Evolutionary conservation across 2,797 vertebrate genomes (phyloP).

Genomic region (Lithobates pipiens): DNA sequence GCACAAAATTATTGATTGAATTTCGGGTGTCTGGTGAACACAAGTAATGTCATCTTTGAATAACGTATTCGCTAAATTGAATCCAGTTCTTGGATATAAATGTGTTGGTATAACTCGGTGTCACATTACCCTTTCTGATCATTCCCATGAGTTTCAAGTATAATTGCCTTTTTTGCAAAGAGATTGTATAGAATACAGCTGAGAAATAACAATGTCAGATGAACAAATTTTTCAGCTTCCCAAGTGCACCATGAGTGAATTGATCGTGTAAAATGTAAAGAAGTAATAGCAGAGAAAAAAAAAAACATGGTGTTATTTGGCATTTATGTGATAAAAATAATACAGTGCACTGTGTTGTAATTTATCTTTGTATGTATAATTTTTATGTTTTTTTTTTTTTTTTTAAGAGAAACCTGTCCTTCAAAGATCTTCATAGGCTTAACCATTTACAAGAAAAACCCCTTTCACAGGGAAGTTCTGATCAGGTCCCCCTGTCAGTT

Average conservation of each 20-base stretch:
- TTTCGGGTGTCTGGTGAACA: not conserved
- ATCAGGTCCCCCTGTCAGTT: too few relatives aligned
- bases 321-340: too few relatives aligned
- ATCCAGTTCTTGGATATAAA: not conserved
- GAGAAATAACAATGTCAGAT: not conserved
- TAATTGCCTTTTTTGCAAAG: not conserved
- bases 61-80: not conserved
- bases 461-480: too few relatives aligned
- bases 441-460: too few relatives aligned
- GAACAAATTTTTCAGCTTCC: not conserved
- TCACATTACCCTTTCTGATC: constrained; percentile 1
- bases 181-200: not conserved
- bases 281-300: not conserved
- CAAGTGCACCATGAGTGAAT: not conserved
- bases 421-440: too few relatives aligned
- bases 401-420: too few relatives aligned
- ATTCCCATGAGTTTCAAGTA: not conserved
- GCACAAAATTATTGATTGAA: not conserved
- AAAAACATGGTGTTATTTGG: not conserved
- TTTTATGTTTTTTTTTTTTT: too few relatives aligned
- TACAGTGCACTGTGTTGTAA: too few relatives aligned
- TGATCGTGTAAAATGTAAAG: not conserved
- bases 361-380: too few relatives aligned
- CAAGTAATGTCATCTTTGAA: not conserved
- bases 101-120: constrained; percentile 6